Conservation (phyloP, 2,888 invertebrate species). For the Drosophila putrida region DNA sequence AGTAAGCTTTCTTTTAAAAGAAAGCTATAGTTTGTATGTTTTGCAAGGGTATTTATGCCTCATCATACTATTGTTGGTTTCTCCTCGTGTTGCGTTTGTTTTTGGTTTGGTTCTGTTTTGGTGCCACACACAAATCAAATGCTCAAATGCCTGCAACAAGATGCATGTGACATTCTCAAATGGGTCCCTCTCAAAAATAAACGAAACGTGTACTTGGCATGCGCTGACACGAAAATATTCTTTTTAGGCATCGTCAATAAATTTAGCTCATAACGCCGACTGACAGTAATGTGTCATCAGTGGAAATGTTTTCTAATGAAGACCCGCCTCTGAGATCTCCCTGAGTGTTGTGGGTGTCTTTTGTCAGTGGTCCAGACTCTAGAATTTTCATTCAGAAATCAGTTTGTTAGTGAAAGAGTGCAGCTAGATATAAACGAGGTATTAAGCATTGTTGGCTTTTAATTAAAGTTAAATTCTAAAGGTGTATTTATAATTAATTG, state of each 20-base stretch:
- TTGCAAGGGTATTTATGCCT: conserved; percentile 47
- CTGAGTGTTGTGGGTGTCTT: conserved; percentile 8
- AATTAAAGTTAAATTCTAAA: neutral
- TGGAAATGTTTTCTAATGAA: conserved; percentile 71
- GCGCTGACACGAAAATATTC: conserved; percentile 76
- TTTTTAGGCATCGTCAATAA: conserved; percentile 68
- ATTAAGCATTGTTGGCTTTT: conserved; percentile 11
- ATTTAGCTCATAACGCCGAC: conserved; percentile 73
- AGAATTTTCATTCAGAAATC: conserved; percentile 6
- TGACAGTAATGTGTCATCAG: conserved; percentile 79
- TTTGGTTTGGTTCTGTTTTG: conserved; percentile 21
- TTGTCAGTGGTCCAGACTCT: neutral
- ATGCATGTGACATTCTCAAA: conserved; percentile 56
- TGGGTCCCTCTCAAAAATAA: conserved; percentile 23
- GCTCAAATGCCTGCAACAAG: conserved; percentile 60
- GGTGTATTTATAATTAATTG: conserved; percentile 3
- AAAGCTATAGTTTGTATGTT: neutral
- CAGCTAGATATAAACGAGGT: neutral
- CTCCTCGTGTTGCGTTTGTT: neutral
- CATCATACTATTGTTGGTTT: conserved; percentile 25
- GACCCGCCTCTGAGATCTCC: conserved; percentile 2
- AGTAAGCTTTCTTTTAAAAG: neutral
- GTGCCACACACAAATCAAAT: conserved; percentile 62
- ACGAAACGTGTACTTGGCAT: conserved; percentile 60
- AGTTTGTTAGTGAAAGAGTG: neutral